Percentiles rank a stretch among this genome's conserved stretches.
These are phyloP conservation scores for Alosa sapidissima DNA, from an alignment of 2,797 vertebrate genomes.

Conservation along the genomic window DNA sequence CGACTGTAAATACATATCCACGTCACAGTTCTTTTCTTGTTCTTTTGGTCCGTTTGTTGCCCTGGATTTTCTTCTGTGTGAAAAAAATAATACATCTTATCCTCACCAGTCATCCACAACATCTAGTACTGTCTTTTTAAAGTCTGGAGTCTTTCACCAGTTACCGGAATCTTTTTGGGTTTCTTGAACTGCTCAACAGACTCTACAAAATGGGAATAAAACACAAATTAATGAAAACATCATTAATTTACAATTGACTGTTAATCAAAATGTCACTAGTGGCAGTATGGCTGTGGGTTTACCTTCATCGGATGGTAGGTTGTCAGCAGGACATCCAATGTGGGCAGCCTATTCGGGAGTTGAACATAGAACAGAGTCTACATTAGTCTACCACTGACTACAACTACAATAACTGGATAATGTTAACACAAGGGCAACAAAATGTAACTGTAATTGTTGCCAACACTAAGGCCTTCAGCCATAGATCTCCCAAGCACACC, in stretches of 20 bases:
- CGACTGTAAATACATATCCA: neutral
- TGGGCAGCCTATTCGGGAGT: neutral
- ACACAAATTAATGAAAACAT: neutral
- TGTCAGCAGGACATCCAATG: neutral
- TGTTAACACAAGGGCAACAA: neutral
- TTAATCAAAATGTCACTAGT: neutral
- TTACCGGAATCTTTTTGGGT: conserved; percentile 49
- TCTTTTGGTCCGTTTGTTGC: conserved; percentile 33
- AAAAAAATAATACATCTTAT: neutral
- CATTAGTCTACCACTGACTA: neutral
- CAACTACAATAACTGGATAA: neutral
- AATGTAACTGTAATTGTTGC: neutral
- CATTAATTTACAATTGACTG: neutral
- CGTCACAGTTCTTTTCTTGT: conserved; percentile 5
- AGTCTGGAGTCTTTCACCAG: neutral
- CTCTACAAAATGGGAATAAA: conserved; percentile 59
- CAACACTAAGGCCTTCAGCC: neutral
- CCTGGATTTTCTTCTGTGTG: conserved; percentile 54
- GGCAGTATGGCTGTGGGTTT: neutral
- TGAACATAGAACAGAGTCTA: neutral
- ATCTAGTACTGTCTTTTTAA: neutral
- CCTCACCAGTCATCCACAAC: neutral
- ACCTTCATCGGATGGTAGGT: neutral
- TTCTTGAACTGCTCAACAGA: conserved; percentile 78
- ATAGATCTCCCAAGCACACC: neutral